Evolutionary conservation across 92 coral and sea anemone species (phyloP).

Genomic region (Palythoa grandiflora): DNA sequence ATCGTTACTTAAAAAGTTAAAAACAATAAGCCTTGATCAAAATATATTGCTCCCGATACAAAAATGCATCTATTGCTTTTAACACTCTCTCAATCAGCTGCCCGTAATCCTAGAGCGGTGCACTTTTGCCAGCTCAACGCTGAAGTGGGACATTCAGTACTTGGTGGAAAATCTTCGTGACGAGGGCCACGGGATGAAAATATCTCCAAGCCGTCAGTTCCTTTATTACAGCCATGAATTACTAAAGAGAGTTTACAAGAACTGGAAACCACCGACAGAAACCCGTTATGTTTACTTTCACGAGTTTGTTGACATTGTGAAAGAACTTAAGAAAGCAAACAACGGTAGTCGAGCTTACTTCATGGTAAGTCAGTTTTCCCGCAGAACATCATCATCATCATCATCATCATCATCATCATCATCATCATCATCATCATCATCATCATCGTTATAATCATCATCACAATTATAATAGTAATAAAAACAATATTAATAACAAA

Average conservation of each 20-base stretch:
- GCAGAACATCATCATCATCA: neutral
- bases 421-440: no score
- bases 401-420: no score
- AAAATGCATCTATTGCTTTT: neutral
- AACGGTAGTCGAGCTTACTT: constrained; percentile 38
- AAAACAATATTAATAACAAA: no score
- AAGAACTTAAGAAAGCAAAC: constrained; percentile 6
- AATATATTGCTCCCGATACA: neutral
- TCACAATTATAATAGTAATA: no score
- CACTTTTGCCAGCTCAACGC: constrained; percentile 79
- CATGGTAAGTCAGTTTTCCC: neutral
- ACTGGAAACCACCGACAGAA: constrained; percentile 31
- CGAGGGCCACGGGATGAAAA: constrained; percentile 75
- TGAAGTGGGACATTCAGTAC: constrained; percentile 86
- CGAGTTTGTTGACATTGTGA: constrained; percentile 35
- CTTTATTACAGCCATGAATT: constrained; percentile 35
- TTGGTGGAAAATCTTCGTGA: constrained; percentile 82
- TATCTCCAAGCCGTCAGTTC: constrained; percentile 58
- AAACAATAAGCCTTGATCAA: no score
- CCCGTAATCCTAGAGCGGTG: constrained; percentile 88
- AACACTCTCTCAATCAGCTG: constrained; percentile 33
- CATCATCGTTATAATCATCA: no score
- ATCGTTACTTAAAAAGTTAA: no score
- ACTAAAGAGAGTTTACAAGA: constrained; percentile 10
- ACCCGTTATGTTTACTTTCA: constrained; percentile 31